Evolutionary conservation across 2,797 vertebrate genomes (phyloP).

Genomic region (Scarus forsteni): DNA sequence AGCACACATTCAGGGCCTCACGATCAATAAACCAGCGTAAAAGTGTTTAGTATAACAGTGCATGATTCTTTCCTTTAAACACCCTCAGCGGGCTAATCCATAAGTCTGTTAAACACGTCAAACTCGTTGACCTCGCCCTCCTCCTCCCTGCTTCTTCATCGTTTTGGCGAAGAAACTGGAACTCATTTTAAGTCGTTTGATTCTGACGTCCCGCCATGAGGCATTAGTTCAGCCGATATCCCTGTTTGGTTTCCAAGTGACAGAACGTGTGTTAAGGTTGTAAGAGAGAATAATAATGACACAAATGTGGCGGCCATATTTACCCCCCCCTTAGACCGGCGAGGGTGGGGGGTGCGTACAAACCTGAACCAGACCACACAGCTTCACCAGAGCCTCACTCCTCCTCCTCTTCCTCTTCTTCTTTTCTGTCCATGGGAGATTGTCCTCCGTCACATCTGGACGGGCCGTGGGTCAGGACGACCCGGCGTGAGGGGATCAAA

Average conservation of each 20-base stretch:
- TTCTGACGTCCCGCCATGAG: conserved; percentile 43
- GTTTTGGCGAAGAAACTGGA: conserved; percentile 64
- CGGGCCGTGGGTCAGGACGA: conserved; percentile 19
- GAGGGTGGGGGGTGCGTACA: conserved; percentile 44
- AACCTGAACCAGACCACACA: conserved; percentile 65
- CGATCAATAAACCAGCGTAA: conserved; percentile 9
- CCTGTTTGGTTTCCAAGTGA: conserved; percentile 54
- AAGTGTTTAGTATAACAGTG: too few relatives aligned
- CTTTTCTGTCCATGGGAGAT: conserved; percentile 3
- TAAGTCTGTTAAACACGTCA: conserved; percentile 42
- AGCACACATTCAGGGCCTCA: too few relatives aligned
- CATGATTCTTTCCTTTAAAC: conserved; percentile 35
- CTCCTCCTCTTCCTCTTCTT: conserved; percentile 3
- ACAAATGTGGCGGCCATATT: conserved; percentile 71
- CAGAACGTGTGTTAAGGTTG: conserved; percentile 65
- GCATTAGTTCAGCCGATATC: conserved; percentile 46
- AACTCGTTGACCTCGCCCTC: conserved; percentile 40
- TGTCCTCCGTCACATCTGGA: conserved; percentile 51
- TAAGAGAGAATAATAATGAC: conserved; percentile 61
- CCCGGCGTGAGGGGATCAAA: conserved; percentile 15
- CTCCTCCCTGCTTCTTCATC: conserved; percentile 37
- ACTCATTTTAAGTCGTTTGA: conserved; percentile 56
- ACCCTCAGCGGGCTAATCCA: conserved; percentile 43
- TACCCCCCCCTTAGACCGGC: conserved; percentile 36
- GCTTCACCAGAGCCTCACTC: conserved; percentile 13